These are phyloP conservation scores for Caenorhabditis afra DNA, from an alignment of 2,888 invertebrate genomes.

Conservation along the genomic window DNA sequence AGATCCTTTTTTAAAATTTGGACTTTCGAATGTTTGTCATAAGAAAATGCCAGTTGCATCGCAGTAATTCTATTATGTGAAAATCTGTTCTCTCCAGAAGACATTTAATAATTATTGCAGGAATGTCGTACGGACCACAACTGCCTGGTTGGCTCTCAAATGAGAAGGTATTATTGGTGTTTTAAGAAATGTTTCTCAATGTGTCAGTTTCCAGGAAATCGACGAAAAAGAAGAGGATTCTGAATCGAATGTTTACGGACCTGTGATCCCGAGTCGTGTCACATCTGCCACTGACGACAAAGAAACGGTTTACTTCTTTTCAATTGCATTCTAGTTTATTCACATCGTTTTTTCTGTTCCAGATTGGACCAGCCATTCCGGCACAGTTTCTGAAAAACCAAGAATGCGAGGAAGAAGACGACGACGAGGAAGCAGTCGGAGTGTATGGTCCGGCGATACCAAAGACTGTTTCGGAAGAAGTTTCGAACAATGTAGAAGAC, in stretches of 20 bases:
- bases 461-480: not conserved
- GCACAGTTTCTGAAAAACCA: not conserved
- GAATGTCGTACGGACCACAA: slow-evolving; percentile 52
- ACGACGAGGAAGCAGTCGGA: slow-evolving; percentile 3
- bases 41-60: too few relatives aligned
- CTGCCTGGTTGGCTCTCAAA: slow-evolving; percentile 35
- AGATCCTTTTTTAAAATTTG: too few relatives aligned
- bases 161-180: not conserved
- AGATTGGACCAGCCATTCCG: slow-evolving; percentile 2
- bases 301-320: too few relatives aligned
- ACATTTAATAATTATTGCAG: slow-evolving; percentile 17
- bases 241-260: slow-evolving; percentile 14
- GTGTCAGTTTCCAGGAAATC: not conserved
- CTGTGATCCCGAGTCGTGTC: slow-evolving; percentile 13
- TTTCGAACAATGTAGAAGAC: not conserved
- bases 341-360: too few relatives aligned
- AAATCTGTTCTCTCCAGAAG: too few relatives aligned
- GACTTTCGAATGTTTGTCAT: too few relatives aligned
- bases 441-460: slow-evolving; percentile 28
- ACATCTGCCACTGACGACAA: not conserved
- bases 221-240: slow-evolving; percentile 17
- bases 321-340: too few relatives aligned
- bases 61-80: too few relatives aligned
- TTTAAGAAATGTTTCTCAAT: not conserved
- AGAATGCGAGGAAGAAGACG: not conserved